Percentiles rank a stretch among this genome's conserved stretches.
Evolutionary conservation across 2,888 invertebrate genomes (phyloP).

Genomic region (Urechis unicinctus): DNA sequence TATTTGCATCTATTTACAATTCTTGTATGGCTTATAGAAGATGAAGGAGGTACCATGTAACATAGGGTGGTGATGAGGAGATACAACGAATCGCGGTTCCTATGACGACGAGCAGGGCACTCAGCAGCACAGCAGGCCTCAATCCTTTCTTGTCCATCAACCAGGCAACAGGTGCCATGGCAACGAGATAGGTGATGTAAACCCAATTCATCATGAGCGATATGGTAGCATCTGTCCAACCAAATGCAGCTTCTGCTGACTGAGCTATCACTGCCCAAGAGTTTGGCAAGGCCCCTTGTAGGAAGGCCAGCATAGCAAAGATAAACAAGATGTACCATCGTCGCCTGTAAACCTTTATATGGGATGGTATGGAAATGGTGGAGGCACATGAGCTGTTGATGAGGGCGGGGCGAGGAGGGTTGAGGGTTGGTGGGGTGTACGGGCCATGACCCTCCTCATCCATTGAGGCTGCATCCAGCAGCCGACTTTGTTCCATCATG

Average conservation of each 20-base stretch:
- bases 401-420: too few species aligned
- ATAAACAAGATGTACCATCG: constrained; percentile 20
- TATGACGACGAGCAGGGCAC: neutral
- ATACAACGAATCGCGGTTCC: neutral
- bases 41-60: neutral
- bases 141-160: constrained; percentile 18
- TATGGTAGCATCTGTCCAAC: constrained; percentile 17
- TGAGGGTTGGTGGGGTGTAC: too few species aligned
- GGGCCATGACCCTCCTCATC: too few species aligned
- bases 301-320: constrained; percentile 16
- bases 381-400: too few species aligned
- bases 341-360: constrained; percentile 15
- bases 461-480: too few species aligned
- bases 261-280: constrained; percentile 19
- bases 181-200: constrained; percentile 14
- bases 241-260: constrained; percentile 19
- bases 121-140: neutral
- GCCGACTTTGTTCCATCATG: too few species aligned
- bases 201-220: constrained; percentile 21
- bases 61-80: neutral
- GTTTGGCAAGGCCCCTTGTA: constrained; percentile 17
- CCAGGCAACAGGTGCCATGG: constrained; percentile 18
- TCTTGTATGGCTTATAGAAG: too few species aligned
- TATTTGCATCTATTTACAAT: too few species aligned
- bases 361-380: neutral